These are phyloP conservation scores for Trichomalopsis sarcophagae DNA, from an alignment of 1,140 invertebrate genomes.

Conservation along the genomic window DNA sequence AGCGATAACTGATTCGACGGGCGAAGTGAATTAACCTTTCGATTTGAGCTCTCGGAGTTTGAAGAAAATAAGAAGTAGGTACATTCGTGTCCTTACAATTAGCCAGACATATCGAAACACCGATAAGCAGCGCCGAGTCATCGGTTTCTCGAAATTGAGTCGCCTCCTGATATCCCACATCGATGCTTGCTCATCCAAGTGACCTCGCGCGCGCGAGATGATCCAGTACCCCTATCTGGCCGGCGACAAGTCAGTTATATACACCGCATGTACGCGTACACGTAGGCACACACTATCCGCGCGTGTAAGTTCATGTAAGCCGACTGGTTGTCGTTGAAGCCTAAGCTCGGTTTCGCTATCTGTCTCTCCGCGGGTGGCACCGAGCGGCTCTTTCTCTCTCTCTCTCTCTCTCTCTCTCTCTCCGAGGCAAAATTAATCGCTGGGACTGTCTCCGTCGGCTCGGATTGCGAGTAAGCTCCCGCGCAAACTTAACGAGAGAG, in stretches of 20 bases:
- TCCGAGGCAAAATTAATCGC: background rate
- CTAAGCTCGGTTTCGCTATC: background rate
- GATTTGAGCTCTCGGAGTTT: too few relatives aligned
- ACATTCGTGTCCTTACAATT: too few relatives aligned
- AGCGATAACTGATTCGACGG: background rate
- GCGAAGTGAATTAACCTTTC: too few relatives aligned
- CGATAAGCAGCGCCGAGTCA: too few relatives aligned
- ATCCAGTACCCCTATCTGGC: background rate
- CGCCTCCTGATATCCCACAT: background rate
- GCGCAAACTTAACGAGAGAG: background rate
- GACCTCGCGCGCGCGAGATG: background rate
- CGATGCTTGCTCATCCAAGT: background rate
- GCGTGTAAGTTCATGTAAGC: background rate
- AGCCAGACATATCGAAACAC: background rate
- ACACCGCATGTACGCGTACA: too few relatives aligned
- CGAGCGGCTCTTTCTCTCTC: background rate
- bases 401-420: background rate
- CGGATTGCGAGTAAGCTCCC: background rate
- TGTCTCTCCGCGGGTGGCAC: background rate
- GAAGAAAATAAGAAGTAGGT: too few relatives aligned
- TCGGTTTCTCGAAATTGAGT: background rate
- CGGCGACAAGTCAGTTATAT: background rate
- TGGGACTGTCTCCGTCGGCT: background rate
- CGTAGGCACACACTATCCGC: background rate
- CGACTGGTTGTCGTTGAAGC: background rate